Evolutionary conservation across 2,113 vertebrate genomes (phyloP).

Genomic region (Phalacrocorax pelagicus): DNA sequence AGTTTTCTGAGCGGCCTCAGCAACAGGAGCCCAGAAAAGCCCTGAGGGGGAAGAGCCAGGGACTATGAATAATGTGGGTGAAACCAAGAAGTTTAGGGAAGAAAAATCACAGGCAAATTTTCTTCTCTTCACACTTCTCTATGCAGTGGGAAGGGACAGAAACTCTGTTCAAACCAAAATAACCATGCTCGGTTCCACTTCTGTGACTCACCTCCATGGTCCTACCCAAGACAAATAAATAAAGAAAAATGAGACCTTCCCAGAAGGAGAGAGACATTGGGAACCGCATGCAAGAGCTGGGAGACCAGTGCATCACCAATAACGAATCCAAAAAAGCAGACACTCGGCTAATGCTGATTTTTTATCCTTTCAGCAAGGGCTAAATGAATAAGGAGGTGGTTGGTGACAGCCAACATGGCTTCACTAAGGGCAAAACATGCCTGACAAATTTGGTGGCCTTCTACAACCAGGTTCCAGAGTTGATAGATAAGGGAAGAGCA

Average conservation of each 20-base stretch:
- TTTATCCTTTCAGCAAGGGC: not conserved
- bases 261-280: not conserved
- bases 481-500: too few relatives aligned
- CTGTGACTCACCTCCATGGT: constrained; percentile 23
- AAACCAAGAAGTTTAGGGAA: constrained; percentile 17
- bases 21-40: constrained; percentile 7
- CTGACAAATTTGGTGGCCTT: too few relatives aligned
- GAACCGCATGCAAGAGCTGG: not conserved
- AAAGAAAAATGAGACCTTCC: not conserved
- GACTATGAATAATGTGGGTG: constrained; percentile 10
- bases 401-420: too few relatives aligned
- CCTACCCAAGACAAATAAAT: constrained; percentile 11
- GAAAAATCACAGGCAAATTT: constrained; percentile 41
- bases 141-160: constrained; percentile 41
- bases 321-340: not conserved
- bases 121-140: constrained; percentile 38
- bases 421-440: too few relatives aligned
- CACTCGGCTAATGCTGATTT: not conserved
- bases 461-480: too few relatives aligned
- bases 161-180: constrained; percentile 41
- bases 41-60: not conserved
- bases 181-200: not conserved
- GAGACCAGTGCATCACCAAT: not conserved
- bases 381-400: not conserved
- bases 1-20: not conserved